Conservation (phyloP, 1,140 invertebrate genomes). For the Drosophila eugracilis region DNA sequence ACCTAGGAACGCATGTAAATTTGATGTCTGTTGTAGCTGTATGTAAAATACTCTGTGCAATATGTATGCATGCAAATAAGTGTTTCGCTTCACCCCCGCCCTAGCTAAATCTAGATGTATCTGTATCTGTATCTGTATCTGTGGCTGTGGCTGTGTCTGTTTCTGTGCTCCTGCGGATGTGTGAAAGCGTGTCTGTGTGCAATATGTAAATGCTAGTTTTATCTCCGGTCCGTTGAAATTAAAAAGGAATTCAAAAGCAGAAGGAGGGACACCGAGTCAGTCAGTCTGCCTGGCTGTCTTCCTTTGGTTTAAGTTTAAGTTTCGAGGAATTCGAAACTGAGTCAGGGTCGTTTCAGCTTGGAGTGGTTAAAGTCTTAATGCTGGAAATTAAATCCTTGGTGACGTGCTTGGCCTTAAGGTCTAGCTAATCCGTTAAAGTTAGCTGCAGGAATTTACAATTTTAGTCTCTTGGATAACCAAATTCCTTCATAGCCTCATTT, state of each 20-base stretch:
- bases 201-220: constrained; percentile 63
- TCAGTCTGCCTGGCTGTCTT: constrained; percentile 22
- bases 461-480: neutral
- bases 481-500: no score
- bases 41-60: constrained; percentile 39
- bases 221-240: constrained; percentile 55
- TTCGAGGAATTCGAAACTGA: constrained; percentile 19
- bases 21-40: constrained; percentile 46
- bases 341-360: constrained; percentile 29
- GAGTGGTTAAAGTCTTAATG: constrained; percentile 26
- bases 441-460: neutral
- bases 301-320: constrained; percentile 21
- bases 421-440: constrained; percentile 7
- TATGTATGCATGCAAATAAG: constrained; percentile 54
- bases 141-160: constrained; percentile 1
- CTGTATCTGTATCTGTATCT: constrained; percentile 8
- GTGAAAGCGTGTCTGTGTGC: constrained; percentile 38
- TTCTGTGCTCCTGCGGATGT: constrained; percentile 19
- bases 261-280: constrained; percentile 23
- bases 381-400: constrained; percentile 18
- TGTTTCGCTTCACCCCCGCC: constrained; percentile 16
- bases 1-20: constrained; percentile 52
- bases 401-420: constrained; percentile 22
- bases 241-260: constrained; percentile 53
- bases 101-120: constrained; percentile 17